Percentiles rank a stretch among this genome's conserved stretches.
Conservation (phyloP, 2,113 vertebrate species). For the Hydrolagus affinis region DNA sequence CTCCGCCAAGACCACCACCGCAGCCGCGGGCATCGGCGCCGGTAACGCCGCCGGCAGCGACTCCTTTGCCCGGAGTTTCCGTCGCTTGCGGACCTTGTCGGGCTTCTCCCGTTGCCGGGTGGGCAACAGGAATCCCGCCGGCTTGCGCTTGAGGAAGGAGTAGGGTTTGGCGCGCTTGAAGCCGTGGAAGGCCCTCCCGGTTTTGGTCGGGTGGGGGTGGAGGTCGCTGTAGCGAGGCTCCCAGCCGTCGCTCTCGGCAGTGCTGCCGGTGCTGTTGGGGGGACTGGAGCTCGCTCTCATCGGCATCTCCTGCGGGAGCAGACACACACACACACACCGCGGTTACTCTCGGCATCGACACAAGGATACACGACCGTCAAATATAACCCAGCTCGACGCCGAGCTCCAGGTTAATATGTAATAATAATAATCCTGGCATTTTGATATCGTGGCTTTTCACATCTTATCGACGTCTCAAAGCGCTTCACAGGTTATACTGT, state of each 20-base stretch:
- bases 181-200: slow-evolving; percentile 60
- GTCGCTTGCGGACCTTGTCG: slow-evolving; percentile 86
- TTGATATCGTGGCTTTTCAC: no score
- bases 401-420: no score
- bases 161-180: slow-evolving; percentile 47
- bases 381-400: no score
- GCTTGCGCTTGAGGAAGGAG: slow-evolving; percentile 57
- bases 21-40: background rate
- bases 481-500: no score
- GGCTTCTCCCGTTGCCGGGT: slow-evolving; percentile 63
- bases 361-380: no score
- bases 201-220: slow-evolving; percentile 54
- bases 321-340: background rate
- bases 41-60: background rate
- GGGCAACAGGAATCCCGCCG: slow-evolving; percentile 50
- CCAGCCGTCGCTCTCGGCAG: slow-evolving; percentile 87
- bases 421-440: no score
- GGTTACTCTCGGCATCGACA: no score
- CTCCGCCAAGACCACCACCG: background rate
- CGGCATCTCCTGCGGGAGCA: slow-evolving; percentile 61
- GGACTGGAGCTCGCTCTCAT: slow-evolving; percentile 85
- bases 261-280: slow-evolving; percentile 89
- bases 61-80: slow-evolving; percentile 58
- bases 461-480: no score
- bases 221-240: slow-evolving; percentile 60